Base-by-base conservation (phyloP, 2,888 invertebrate genomes). In the Tenodera sinensis region DNA sequence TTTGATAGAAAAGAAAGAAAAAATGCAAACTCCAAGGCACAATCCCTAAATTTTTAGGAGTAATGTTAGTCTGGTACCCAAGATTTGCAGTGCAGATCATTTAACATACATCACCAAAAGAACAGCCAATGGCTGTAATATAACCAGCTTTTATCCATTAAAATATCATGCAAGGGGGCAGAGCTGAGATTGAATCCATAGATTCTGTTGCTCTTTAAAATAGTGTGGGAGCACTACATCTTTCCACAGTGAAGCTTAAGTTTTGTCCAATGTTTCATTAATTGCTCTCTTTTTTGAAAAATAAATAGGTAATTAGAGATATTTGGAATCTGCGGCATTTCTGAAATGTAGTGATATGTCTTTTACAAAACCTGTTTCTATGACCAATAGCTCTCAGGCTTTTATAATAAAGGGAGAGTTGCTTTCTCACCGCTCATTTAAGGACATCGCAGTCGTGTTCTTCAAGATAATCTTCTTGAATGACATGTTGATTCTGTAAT, bases 341-440 rank as follows among this genome's bases (percentile, higher is more conserved):
- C 25, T 71, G 25, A 71, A 71, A 71, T 20, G 25, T 20, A 20
- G 15, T 71, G 3, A 71, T 71, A 3, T 1, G 20, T 71, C 20
- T 54, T 7, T 47, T 47, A 47, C 8, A 20, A 20, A 15, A 54
- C 14, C 15, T 54, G 3, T 54, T 54, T 54, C 54, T 71, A 20
- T 71, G 54, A 71, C 54, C 54, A 71, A 71, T 20, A 71, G 54
- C 54, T 71, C 54, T 71, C 25, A 71, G 54, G 54, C 54, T 71
- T 8, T 30, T 71, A 89, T 71, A 71, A 71, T 71, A 71, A 71
- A 71, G 54, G 54, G 85, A 83, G 87, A 87, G 27, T 84, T 84
- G 89, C 83, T 91, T 71, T 91, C 93, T 93, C 93, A 93, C 93
- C 94, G 92, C 91, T 94, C 94, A 91, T 93, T 93, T 42, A 94